These are phyloP conservation scores for Halisarca cf. caerulea DNA, from an alignment of 37 sponge, comb jelly and placozoan genomes.

Conservation along the genomic window DNA sequence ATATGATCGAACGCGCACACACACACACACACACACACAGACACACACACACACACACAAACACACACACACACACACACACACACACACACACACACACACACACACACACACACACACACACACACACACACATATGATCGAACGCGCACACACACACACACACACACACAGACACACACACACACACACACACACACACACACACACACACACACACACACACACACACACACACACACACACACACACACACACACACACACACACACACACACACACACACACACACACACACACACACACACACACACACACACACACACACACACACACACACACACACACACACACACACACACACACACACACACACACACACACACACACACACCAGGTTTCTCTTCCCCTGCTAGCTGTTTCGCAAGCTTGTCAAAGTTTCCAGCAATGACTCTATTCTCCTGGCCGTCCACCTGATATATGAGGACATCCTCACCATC, in stretches of 20 bases:
- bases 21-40: too few relatives aligned
- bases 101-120: too few relatives aligned
- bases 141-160: neutral
- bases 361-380: neutral
- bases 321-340: neutral
- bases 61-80: too few relatives aligned
- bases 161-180: neutral
- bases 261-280: too few relatives aligned
- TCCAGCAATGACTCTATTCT: constrained; percentile 60
- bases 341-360: neutral
- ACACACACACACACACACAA: too few relatives aligned
- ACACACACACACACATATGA: too few relatives aligned
- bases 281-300: too few relatives aligned
- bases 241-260: too few relatives aligned
- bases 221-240: too few relatives aligned
- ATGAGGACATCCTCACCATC: constrained; percentile 62
- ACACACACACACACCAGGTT: constrained; percentile 44
- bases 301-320: too few relatives aligned
- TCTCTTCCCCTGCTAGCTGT: constrained; percentile 76
- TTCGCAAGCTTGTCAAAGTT: constrained; percentile 77
- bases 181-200: neutral
- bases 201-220: constrained; percentile 3
- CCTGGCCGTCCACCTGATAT: constrained; percentile 31
- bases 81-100: too few relatives aligned
- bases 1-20: too few relatives aligned